Conservation (phyloP, 92 coral and sea anemone species). For the Palythoa caribaeorum region DNA sequence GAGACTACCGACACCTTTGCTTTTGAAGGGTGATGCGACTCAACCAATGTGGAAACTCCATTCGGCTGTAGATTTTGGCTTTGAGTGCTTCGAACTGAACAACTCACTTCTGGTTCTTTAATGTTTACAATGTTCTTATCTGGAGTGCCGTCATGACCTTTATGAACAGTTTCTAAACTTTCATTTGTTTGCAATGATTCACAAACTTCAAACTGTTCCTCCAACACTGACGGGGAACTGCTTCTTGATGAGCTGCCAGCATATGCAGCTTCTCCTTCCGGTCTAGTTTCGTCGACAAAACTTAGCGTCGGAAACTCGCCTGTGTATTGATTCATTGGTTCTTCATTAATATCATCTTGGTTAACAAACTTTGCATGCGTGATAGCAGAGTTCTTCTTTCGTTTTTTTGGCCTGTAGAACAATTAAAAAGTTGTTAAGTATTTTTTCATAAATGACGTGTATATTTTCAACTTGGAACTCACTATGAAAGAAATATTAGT, state of each 20-base stretch:
- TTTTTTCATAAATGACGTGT: not conserved
- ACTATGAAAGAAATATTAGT: not conserved
- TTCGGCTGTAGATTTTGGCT: not conserved
- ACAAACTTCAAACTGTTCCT: not conserved
- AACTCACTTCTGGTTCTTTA: too few relatives aligned
- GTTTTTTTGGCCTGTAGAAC: conserved; percentile 6
- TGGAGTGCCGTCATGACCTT: not conserved
- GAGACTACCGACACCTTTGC: conserved; percentile 5
- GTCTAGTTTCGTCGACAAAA: conserved; percentile 17
- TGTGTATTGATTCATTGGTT: not conserved
- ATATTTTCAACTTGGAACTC: too few relatives aligned
- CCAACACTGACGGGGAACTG: not conserved
- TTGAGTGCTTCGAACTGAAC: not conserved
- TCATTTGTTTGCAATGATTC: not conserved
- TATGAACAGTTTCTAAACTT: not conserved
- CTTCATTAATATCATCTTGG: not conserved
- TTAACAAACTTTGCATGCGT: not conserved
- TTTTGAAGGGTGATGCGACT: not conserved
- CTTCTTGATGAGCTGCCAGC: not conserved
- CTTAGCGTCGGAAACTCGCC: conserved; percentile 8
- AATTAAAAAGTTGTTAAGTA: too few relatives aligned
- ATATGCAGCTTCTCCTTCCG: not conserved
- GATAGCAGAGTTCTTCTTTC: conserved; percentile 1
- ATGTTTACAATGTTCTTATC: not conserved
- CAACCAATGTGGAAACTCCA: not conserved